Conservation (phyloP, 1,140 invertebrate genomes). For the Dolichoris vasculosae region DNA sequence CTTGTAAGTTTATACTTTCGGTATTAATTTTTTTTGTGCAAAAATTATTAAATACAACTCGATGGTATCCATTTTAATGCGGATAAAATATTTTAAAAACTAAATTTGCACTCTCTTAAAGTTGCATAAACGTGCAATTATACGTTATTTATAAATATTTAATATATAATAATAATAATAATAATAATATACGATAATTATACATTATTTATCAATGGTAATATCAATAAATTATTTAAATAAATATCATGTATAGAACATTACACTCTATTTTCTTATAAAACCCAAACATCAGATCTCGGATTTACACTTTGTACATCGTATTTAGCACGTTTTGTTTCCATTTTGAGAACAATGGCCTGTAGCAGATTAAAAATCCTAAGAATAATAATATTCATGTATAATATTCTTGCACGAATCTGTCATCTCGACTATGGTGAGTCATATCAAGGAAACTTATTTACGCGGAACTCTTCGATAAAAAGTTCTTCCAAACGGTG, state of each 20-base stretch:
- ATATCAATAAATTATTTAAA: background rate
- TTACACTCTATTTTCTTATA: background rate
- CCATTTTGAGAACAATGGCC: constrained; percentile 24
- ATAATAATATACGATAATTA: too few species aligned
- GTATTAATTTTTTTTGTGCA: too few species aligned
- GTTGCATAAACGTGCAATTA: too few species aligned
- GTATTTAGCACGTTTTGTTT: background rate
- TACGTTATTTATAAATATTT: too few species aligned
- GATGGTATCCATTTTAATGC: too few species aligned
- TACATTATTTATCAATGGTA: too few species aligned
- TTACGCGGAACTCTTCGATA: background rate
- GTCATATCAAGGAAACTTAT: constrained; percentile 20
- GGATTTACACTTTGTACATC: background rate
- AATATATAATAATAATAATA: too few species aligned
- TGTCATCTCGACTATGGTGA: constrained; percentile 21
- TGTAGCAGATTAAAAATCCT: constrained; percentile 9
- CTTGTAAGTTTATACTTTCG: background rate
- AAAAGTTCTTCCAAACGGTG: background rate
- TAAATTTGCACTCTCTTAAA: too few species aligned
- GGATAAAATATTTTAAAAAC: too few species aligned
- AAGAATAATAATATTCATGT: background rate
- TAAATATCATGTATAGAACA: background rate
- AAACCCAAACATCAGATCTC: background rate
- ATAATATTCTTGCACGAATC: background rate
- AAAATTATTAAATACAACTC: too few species aligned